Evolutionary conservation across 1,140 invertebrate genomes (phyloP), one percentile per base, ranked within the genome.

Genomic region (Centruroides vittatus): DNA sequence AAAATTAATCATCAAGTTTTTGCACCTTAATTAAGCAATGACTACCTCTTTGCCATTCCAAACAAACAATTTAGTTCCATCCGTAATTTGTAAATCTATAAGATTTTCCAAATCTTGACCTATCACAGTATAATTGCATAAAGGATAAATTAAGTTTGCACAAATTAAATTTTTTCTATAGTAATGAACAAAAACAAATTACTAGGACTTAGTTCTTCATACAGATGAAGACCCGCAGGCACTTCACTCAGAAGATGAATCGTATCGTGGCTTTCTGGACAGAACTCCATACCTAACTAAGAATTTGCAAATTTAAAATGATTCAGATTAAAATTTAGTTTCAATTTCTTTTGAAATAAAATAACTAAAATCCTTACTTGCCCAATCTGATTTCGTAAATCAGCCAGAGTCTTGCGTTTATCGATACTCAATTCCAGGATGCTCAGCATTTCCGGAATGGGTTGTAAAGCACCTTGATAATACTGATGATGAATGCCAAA

Each of bases 211-310:
- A 65, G 49, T 53, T 61, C 63, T 57, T 65, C 60, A 61, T 59
- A 61, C 9, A 65, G 47, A 46, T 65, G 63, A 12, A 65, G 59
- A n/a, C 63, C 63, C 34, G 63, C 63, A 51, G 57, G 59, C 11
- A 65, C 48, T 56, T 65, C 58, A 9, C 55, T 55, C 13, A 57
- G 52, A 12, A 52, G 53, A 46, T 64, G 62, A 8, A 64, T n/a
- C 4, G 58, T 51, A 55, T 58, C 49, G 10, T 58, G 47, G 51
- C 56, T 55, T 54, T 35, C 58, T 53, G 59, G 41, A 56, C 52
- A 64, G 35, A 64, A 46, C 8, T 48, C 58, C 36, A 47, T 49
- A 47, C 51, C 52, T 46, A 64, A 51, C 62, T 64, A 51, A 6
- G 23, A 23, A 23, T 23, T 23, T 23, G 23, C 23, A 23, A 23